Percentiles rank a stretch among this genome's conserved stretches.
These are phyloP conservation scores for Bucorvus abyssinicus DNA, from an alignment of 2,797 vertebrate genomes.

Conservation along the genomic window DNA sequence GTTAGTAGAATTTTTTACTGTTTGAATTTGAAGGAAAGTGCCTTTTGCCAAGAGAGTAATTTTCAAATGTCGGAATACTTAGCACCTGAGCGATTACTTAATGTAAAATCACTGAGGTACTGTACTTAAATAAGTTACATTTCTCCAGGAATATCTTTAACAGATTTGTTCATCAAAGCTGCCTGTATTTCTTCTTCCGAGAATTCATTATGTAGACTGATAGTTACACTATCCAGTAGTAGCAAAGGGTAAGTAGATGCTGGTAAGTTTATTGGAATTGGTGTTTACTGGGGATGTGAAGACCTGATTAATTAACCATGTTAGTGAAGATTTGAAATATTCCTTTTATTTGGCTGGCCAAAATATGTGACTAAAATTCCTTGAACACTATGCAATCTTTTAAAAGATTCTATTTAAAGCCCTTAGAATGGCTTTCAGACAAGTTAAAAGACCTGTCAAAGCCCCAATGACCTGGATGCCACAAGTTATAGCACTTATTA, in stretches of 20 bases:
- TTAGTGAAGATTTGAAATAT: background rate
- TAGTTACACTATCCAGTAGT: background rate
- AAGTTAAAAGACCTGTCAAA: background rate
- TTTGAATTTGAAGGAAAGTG: constrained; percentile 3
- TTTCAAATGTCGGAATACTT: constrained; percentile 26
- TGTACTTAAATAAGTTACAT: constrained; percentile 15
- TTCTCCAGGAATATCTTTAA: constrained; percentile 32
- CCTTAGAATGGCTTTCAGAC: background rate
- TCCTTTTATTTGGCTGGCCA: background rate
- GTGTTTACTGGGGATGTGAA: background rate
- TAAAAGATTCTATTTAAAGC: background rate
- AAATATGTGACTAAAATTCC: background rate
- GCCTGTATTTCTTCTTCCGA: background rate
- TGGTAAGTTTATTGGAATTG: background rate
- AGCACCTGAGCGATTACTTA: constrained; percentile 17
- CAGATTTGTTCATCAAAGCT: constrained; percentile 17
- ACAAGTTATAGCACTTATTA: background rate
- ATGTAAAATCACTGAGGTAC: background rate
- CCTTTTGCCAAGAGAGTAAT: background rate
- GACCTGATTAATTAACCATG: background rate
- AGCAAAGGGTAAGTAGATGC: background rate
- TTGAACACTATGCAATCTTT: background rate
- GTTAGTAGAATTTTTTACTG: background rate
- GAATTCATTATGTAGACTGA: background rate
- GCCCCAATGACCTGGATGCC: background rate